phyloP scores from a whole-genome alignment of 2,888 invertebrate genomes.

The Calephelis perditalis region DNA sequence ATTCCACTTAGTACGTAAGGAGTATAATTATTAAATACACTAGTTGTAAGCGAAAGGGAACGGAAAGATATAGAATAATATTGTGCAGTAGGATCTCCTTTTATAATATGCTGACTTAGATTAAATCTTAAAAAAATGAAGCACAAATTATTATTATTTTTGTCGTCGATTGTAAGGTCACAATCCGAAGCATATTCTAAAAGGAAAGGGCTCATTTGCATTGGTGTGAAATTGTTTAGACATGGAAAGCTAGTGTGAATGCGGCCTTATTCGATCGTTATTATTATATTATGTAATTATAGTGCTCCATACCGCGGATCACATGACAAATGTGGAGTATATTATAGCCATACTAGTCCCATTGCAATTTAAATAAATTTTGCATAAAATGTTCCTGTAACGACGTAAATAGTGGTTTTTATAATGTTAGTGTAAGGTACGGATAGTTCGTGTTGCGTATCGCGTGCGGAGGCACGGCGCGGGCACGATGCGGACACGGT shows the following conservation, averaged over 20 bases:
- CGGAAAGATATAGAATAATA: slow-evolving; percentile 40
- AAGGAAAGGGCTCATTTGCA: slow-evolving; percentile 65
- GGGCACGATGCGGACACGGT: neutral
- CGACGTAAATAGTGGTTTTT: slow-evolving; percentile 66
- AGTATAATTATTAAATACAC: slow-evolving; percentile 55
- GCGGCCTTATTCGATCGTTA: slow-evolving; percentile 55
- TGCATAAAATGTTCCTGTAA: slow-evolving; percentile 73
- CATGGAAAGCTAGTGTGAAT: slow-evolving; percentile 70
- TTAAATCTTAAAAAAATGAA: slow-evolving; percentile 28
- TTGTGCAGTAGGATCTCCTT: slow-evolving; percentile 44
- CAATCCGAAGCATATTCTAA: slow-evolving; percentile 60
- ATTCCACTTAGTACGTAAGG: slow-evolving; percentile 64
- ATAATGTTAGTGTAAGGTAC: slow-evolving; percentile 56
- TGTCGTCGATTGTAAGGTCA: slow-evolving; percentile 43
- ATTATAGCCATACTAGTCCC: slow-evolving; percentile 70
- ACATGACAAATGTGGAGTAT: slow-evolving; percentile 47
- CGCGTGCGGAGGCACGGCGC: slow-evolving; percentile 15
- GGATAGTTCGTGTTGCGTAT: slow-evolving; percentile 34
- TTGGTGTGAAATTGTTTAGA: slow-evolving; percentile 57
- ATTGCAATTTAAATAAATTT: slow-evolving; percentile 72
- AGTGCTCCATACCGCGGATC: slow-evolving; percentile 45
- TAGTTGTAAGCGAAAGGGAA: slow-evolving; percentile 60
- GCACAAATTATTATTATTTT: slow-evolving; percentile 24
- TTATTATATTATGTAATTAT: slow-evolving; percentile 45
- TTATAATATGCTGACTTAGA: slow-evolving; percentile 47